These are phyloP conservation scores for Riparia riparia DNA, from an alignment of 2,113 vertebrate species.

Conservation along the genomic window DNA sequence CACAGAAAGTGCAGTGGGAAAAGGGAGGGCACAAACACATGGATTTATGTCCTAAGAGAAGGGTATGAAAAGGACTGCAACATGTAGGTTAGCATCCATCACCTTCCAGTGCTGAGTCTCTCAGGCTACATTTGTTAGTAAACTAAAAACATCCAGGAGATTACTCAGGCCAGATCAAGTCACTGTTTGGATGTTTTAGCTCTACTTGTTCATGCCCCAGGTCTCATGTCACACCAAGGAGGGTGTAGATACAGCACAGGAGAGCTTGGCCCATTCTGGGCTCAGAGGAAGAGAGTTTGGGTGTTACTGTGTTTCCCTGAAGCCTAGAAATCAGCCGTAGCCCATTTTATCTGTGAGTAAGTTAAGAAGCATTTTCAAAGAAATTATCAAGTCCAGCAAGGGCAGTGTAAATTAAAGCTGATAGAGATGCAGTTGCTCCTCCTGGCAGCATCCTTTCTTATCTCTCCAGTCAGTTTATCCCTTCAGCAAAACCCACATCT, in stretches of 20 bases:
- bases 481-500: background rate
- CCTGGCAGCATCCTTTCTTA: background rate
- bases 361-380: background rate
- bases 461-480: background rate
- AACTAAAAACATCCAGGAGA: background rate
- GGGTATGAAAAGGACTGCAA: background rate
- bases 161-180: background rate
- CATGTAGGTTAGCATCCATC: background rate
- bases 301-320: background rate
- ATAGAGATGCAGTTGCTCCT: background rate
- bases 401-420: background rate
- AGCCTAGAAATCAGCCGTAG: background rate
- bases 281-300: background rate
- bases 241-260: background rate
- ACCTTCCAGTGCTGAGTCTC: background rate
- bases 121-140: background rate
- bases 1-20: background rate
- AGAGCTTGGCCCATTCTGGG: background rate
- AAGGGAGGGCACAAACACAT: background rate
- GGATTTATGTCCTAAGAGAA: background rate
- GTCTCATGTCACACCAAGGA: background rate
- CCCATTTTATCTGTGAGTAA: background rate
- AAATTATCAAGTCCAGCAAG: background rate
- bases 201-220: background rate
- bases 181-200: background rate